These are phyloP conservation scores for Pocillopora verrucosa DNA, from an alignment of 64 coral and sea anemone genomes.

Conservation along the genomic window DNA sequence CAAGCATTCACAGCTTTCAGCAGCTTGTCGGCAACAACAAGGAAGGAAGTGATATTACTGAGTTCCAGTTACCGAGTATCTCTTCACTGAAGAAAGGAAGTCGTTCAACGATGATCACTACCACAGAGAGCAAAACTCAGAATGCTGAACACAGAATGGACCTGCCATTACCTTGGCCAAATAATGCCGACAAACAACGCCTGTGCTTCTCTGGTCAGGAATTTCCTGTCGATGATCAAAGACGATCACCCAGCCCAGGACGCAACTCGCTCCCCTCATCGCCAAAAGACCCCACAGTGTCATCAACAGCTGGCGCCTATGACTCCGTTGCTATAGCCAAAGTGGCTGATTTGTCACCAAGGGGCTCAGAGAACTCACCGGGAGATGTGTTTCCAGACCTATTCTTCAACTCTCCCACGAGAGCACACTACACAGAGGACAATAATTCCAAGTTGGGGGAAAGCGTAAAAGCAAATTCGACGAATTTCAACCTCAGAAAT, in stretches of 20 bases:
- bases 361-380: neutral
- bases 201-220: neutral
- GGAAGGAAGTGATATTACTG: neutral
- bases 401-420: slow-evolving; percentile 7
- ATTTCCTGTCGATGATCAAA: neutral
- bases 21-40: neutral
- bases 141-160: neutral
- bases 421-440: neutral
- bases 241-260: neutral
- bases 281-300: neutral
- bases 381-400: slow-evolving; percentile 23
- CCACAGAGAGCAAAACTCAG: neutral
- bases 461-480: neutral
- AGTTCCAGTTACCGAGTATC: slow-evolving; percentile 27
- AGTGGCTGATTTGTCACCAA: neutral
- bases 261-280: neutral
- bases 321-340: neutral
- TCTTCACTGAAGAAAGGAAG: neutral
- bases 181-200: neutral
- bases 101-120: neutral
- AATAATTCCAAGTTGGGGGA: neutral
- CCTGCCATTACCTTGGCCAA: neutral
- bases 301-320: neutral
- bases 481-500: neutral
- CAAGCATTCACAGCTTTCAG: neutral